Percentiles rank a stretch among this genome's conserved stretches.
Conservation (phyloP, 1,140 invertebrate genomes). For the Drosophila aff. region DNA sequence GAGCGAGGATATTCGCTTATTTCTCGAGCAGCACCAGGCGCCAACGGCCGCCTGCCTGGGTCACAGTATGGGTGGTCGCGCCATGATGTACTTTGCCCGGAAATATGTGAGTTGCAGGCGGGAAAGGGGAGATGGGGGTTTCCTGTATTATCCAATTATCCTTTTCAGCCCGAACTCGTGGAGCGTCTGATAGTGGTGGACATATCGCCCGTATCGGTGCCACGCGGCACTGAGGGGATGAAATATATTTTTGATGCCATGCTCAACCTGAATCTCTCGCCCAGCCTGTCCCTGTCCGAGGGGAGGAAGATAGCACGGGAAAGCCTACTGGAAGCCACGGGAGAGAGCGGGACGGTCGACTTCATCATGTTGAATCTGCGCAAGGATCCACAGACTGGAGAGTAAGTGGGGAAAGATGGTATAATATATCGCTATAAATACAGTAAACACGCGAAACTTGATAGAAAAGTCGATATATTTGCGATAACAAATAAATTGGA, state of each 20-base stretch:
- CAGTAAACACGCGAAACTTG: too few relatives aligned
- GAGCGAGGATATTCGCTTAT: constrained; percentile 90
- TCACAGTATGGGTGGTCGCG: constrained; percentile 96
- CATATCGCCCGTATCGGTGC: constrained; percentile 91
- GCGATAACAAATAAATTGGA: too few relatives aligned
- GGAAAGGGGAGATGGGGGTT: neutral
- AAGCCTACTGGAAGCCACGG: constrained; percentile 85
- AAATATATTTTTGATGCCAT: constrained; percentile 89
- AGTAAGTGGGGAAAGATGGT: constrained; percentile 37
- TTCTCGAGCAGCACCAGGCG: constrained; percentile 85
- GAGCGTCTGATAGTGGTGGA: constrained; percentile 94
- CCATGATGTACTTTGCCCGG: constrained; percentile 92
- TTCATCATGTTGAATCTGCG: constrained; percentile 86
- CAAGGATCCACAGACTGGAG: constrained; percentile 53
- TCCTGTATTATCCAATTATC: too few relatives aligned
- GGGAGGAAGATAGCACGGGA: constrained; percentile 88
- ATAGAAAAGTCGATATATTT: too few relatives aligned
- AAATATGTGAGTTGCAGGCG: constrained; percentile 85
- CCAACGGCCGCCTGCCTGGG: constrained; percentile 90
- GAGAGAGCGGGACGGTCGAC: constrained; percentile 84
- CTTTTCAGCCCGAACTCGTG: constrained; percentile 89
- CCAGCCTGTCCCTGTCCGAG: constrained; percentile 88
- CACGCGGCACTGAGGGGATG: constrained; percentile 88
- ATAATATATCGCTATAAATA: too few relatives aligned
- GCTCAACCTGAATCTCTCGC: constrained; percentile 87